A percentile compares a stretch with the other conserved stretches of the same genome.
phyloP scores from a whole-genome alignment of 2,797 vertebrate species.

The Cirrhinus mrigala region DNA sequence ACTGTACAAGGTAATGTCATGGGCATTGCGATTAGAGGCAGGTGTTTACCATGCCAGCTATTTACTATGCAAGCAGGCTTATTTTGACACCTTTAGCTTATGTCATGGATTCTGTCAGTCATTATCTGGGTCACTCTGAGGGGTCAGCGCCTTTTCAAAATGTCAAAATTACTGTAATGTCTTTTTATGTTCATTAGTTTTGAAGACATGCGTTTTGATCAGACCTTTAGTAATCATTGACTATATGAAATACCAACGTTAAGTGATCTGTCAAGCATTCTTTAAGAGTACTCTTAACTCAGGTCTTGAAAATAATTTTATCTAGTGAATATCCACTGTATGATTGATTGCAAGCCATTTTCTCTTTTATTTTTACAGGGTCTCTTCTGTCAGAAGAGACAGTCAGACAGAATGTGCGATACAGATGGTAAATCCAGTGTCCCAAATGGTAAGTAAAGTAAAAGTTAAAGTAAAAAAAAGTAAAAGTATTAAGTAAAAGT shows the following conservation, averaged over 20 bases:
- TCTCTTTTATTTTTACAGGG: slow-evolving; percentile 56
- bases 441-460: slow-evolving; percentile 74
- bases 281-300: background rate
- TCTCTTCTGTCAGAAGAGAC: slow-evolving; percentile 68
- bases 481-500: no score
- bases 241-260: background rate
- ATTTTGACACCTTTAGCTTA: slow-evolving; percentile 10
- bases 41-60: background rate
- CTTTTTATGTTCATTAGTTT: background rate
- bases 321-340: background rate
- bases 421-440: slow-evolving; percentile 70
- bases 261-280: background rate
- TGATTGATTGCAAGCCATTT: background rate
- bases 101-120: slow-evolving; percentile 30
- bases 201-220: background rate
- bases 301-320: background rate
- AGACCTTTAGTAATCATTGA: background rate
- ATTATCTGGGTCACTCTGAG: background rate
- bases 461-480: no score
- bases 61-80: background rate
- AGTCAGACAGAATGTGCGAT: slow-evolving; percentile 75
- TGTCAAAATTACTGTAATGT: background rate
- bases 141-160: slow-evolving; percentile 12
- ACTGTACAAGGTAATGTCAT: slow-evolving; percentile 22
- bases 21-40: background rate